Evolutionary conservation across 2,888 invertebrate genomes (phyloP).

Genomic region (Ephialtes manifestator): DNA sequence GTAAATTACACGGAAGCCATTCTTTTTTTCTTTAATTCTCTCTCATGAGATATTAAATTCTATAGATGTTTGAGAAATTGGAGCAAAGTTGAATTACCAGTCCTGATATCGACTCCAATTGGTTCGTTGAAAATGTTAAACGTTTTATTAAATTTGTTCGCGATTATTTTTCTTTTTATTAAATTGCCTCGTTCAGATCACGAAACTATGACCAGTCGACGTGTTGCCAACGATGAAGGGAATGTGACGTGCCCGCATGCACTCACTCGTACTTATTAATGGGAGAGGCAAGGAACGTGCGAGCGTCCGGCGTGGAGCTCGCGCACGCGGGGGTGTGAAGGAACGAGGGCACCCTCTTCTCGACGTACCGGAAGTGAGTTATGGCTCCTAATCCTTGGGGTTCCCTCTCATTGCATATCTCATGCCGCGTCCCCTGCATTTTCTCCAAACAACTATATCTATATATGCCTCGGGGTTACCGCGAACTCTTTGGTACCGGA

Average conservation of each 20-base stretch:
- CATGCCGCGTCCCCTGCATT: neutral
- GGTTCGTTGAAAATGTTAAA: conserved; percentile 10
- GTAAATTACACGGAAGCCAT: conserved; percentile 1
- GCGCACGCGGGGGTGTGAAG: conserved; percentile 53
- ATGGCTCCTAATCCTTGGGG: conserved; percentile 67
- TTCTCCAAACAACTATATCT: neutral
- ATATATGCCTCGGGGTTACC: neutral
- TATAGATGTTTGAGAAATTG: neutral
- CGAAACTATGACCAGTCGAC: conserved; percentile 32
- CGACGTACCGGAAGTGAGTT: conserved; percentile 69
- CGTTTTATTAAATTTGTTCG: conserved; percentile 19
- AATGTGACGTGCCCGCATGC: conserved; percentile 62
- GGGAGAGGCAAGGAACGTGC: conserved; percentile 54
- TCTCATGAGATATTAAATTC: neutral
- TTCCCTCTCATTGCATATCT: conserved; percentile 32
- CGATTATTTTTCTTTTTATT: conserved; percentile 45
- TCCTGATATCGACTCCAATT: conserved; percentile 13
- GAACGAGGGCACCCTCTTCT: conserved; percentile 60
- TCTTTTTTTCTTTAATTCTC: neutral
- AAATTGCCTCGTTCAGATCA: conserved; percentile 53
- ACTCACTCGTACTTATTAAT: conserved; percentile 60
- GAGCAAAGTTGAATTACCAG: neutral
- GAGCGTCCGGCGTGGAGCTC: conserved; percentile 28
- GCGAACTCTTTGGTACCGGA: conserved; percentile 22
- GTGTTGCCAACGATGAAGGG: conserved; percentile 25